Evolutionary conservation across 2,797 vertebrate genomes (phyloP), one percentile per base, ranked within the genome.

Genomic region (Darevskia mixta): DNA sequence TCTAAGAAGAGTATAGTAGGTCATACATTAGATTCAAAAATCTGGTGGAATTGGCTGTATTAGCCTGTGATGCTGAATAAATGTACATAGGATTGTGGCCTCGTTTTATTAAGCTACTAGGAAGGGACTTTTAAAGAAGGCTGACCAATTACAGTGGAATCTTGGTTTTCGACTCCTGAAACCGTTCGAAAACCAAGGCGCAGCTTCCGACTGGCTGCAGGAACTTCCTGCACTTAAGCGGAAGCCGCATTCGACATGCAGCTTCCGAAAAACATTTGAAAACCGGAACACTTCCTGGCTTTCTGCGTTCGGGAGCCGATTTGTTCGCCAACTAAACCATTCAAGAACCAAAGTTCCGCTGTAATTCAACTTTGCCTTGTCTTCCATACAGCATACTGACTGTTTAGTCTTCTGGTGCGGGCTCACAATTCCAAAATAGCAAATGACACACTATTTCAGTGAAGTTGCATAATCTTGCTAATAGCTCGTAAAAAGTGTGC

Each of bases 71-170:
- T 76, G 7, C 43, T 20, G 79, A 66, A 35, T 66, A 38, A n/a
- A 9, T 20, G 15, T 41, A 10, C 15, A 5, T 49, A 55, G 29
- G 45, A 83, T 55, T 83, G 64, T 17, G 18, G 1, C 27, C 11
- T 18, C 13, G 3, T 43, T 43, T 23, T 32, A 55, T 58, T 49
- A 69, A 86, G 32, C 55, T n/a, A 25, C 78, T 86, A 83, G 32
- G 41, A 83, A 86, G 35, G 83, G 84, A 80, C 91, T 91, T 94
- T 93, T 55, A 38, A 88, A 82, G 71, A 27, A 90, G 2, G n/a
- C 66, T 64, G 58, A 89, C 6, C 13, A 41, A 79, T 61, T 76
- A 55, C 83, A 79, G n/a, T 72, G 71, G 8, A 32, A 17, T 72
- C n/a, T 35, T 72, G n/a, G n/a, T 72, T 72, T n/a, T 13, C 1